Evolutionary conservation across 2,797 vertebrate genomes (phyloP), one percentile per base, ranked within the genome.

Genomic region (Ptychadena robeensis): DNA sequence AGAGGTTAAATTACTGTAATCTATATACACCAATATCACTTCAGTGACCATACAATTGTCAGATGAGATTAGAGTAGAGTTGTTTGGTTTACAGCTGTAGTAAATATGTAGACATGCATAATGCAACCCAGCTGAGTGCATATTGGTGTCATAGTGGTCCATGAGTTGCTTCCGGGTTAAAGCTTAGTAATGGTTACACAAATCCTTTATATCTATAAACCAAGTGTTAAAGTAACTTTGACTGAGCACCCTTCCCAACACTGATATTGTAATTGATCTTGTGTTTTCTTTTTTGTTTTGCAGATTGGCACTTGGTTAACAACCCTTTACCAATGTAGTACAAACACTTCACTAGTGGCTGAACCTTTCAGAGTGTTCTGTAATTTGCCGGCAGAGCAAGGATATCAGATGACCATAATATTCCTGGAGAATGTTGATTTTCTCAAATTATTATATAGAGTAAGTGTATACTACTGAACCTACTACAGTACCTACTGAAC

Each of bases 371-470:
- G 85, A 73, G 88, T 92, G 80, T 86, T 97, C 85, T 99, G 98
- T 89, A 90, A 89, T 31, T 87, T 96, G 86, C 82, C 93, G 0
- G 28, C 25, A 2, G 69, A 81, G 7, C 86, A 94, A 28, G 93
- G 90, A 91, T 96, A 93, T 85, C 93, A n/a, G 89, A 88, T 97
- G 2, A 89, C 89, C 0, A 57, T 98, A 83, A 94, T 97, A 27
- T 86, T 95, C 69, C 75, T 94, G 74, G 93, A 87, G 48, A 94
- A 99, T 70, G 10, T 96, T 70, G 94, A 95, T 86, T 0, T 93
- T 76, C 93, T 96, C 86, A 94, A 91, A 81, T 72, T 96, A 82
- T 85, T 95, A 2, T 97, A 95, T 93, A 96, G 92, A 92, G 98
- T 96, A 91, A 93, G 90, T 65, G 1, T 27, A 6, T 6, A 53